phyloP scores from a whole-genome alignment of 2,797 vertebrate genomes.

The Typhlichthys eigenmanni region DNA sequence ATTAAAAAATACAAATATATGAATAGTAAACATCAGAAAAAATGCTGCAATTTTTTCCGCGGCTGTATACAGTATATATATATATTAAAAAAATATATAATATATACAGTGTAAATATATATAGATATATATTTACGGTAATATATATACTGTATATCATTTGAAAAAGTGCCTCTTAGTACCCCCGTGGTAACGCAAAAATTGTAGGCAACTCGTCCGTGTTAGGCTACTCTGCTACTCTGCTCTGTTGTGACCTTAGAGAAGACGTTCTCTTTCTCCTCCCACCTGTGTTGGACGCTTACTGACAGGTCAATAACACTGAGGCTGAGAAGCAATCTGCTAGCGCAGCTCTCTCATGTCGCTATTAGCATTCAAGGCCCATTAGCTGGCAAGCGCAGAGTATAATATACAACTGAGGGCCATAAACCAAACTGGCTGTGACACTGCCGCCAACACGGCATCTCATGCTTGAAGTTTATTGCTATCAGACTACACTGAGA shows the following conservation, averaged over 20 bases:
- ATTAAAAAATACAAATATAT: too few species aligned
- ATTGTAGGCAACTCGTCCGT: neutral
- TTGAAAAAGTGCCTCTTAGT: too few species aligned
- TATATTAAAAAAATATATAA: neutral
- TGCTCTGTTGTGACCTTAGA: constrained; percentile 17
- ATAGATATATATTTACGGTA: neutral
- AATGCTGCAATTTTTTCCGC: too few species aligned
- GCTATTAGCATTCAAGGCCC: constrained; percentile 65
- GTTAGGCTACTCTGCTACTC: constrained; percentile 9
- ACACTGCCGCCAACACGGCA: constrained; percentile 7
- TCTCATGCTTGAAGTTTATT: constrained; percentile 5
- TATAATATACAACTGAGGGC: constrained; percentile 57
- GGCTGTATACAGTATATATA: too few species aligned
- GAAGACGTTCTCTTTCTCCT: constrained; percentile 9
- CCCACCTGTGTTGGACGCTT: constrained; percentile 34
- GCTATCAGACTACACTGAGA: neutral
- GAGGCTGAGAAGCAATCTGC: constrained; percentile 35
- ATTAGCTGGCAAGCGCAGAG: constrained; percentile 61
- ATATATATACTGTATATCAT: too few species aligned
- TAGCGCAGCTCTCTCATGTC: constrained; percentile 30
- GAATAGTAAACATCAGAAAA: too few species aligned
- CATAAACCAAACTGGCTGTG: constrained; percentile 47
- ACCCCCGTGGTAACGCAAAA: too few species aligned
- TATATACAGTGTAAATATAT: neutral
- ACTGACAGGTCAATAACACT: constrained; percentile 50